Percentiles rank a stretch among this genome's conserved stretches.
Evolutionary conservation across 1,140 invertebrate species (phyloP).

Genomic region (Drosophila nigromelanica): DNA sequence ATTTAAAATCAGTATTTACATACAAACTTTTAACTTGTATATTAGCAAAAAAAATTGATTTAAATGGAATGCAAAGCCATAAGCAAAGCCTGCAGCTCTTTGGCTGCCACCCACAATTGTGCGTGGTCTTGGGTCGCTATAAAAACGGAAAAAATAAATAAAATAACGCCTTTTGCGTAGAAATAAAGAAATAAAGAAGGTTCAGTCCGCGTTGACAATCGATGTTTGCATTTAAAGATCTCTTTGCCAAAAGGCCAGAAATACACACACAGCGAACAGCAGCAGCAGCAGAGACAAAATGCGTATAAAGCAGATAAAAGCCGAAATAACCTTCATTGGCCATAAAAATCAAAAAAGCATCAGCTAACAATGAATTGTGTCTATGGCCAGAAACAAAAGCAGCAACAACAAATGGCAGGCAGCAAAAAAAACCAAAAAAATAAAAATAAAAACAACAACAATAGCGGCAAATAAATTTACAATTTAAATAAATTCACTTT

Average conservation of each 20-base stretch:
- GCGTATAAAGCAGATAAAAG: constrained; percentile 64
- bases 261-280: constrained; percentile 11
- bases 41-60: constrained; percentile 47
- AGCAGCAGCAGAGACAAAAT: constrained; percentile 29
- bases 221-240: constrained; percentile 26
- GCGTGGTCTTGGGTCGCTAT: constrained; percentile 54
- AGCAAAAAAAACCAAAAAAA: constrained; percentile 12
- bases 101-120: constrained; percentile 64
- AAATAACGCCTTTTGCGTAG: constrained; percentile 31
- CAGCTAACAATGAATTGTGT: constrained; percentile 72
- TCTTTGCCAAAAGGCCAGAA: constrained; percentile 24
- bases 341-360: constrained; percentile 77
- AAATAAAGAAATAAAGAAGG: constrained; percentile 13
- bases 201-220: constrained; percentile 4
- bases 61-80: constrained; percentile 38
- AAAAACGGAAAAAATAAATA: constrained; percentile 36
- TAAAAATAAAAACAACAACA: background rate
- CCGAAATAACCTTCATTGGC: constrained; percentile 78
- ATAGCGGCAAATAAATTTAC: constrained; percentile 48
- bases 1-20: background rate
- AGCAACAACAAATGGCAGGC: constrained; percentile 22
- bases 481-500: constrained; percentile 79
- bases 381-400: constrained; percentile 56
- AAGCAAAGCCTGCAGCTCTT: background rate
- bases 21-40: background rate